phyloP scores from a whole-genome alignment of 2,888 invertebrate species.

The Pantelozetes paolii region DNA sequence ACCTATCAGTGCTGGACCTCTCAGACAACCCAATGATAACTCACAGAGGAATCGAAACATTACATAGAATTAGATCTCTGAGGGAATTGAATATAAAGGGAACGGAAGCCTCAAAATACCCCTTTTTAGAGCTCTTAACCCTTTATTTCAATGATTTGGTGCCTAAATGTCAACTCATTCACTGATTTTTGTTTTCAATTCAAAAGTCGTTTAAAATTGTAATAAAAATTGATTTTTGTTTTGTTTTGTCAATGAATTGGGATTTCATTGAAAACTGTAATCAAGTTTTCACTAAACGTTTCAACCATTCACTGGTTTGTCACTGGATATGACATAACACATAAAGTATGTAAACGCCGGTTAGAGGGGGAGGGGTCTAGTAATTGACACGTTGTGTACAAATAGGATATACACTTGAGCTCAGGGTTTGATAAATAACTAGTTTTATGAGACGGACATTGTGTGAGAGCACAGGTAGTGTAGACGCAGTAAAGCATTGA shows the following conservation, averaged over 20 bases:
- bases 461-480: background rate
- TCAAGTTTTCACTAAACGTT: background rate
- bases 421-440: too few species aligned
- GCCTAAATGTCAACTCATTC: conserved; percentile 37
- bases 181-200: too few species aligned
- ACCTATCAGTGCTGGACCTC: background rate
- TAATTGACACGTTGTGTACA: too few species aligned
- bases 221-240: too few species aligned
- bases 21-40: conserved; percentile 32
- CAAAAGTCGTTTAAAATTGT: too few species aligned
- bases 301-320: too few species aligned
- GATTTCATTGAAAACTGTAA: background rate
- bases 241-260: background rate
- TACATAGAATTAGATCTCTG: conserved; percentile 38
- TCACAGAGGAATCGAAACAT: conserved; percentile 38
- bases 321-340: too few species aligned
- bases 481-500: background rate
- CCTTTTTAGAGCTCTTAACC: conserved; percentile 35
- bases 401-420: too few species aligned
- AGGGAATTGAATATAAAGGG: conserved; percentile 25
- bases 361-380: too few species aligned
- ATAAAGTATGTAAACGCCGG: too few species aligned
- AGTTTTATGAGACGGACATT: too few species aligned
- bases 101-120: conserved; percentile 34
- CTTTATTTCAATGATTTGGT: conserved; percentile 37